Evolutionary conservation across 2,113 vertebrate species (phyloP), one percentile per base, ranked within the genome.

Genomic region (Misgurnus anguillicaudatus): DNA sequence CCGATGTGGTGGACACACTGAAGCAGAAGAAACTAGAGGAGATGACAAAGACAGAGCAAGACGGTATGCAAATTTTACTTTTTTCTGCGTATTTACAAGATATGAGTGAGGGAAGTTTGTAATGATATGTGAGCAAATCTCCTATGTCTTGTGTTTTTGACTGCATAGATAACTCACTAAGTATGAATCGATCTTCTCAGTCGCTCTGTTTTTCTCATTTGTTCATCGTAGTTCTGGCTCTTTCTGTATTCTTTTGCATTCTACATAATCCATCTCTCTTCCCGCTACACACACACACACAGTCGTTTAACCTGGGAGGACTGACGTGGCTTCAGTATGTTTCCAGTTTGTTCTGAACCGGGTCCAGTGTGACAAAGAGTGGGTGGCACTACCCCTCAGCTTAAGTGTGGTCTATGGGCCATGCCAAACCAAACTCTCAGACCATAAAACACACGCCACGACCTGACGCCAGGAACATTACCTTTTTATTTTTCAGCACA

Each of bases 1-100:
- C 97, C 63, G 97, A 99, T 87, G 97, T 99, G 88, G 97, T 98
- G 93, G 96, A 98, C 91, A 97, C 95, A 42, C 93, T 99, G 91
- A 99, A 99, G 90, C 97, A 99, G 92, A 99, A 99, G 92, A 99
- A 98, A 89, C 90, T 99, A 84, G 97, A 98, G 93, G 97, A 99
- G 91, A 98, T 99, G 96, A 99, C 97, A 88, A 96, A 96, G 90
- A 97, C 97, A 84, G 97, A 99, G 79, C 96, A 98, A 90, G 96
- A 99, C 84, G 97, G 97, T 98, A 97, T 82, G 95, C 62, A 45
- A 72, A 17, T 61, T 17, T 55, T 81, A 45, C 36, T 38, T 71
- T 19, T 80, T 21, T 75, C 4, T 63, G 16, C 79, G 51, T 19
- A 57, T 61, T 48, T 14, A 24, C n/a, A 55, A 9, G 19, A 31